phyloP scores from a whole-genome alignment of 2,888 invertebrate species.

The Pemphredon lugubris region DNA sequence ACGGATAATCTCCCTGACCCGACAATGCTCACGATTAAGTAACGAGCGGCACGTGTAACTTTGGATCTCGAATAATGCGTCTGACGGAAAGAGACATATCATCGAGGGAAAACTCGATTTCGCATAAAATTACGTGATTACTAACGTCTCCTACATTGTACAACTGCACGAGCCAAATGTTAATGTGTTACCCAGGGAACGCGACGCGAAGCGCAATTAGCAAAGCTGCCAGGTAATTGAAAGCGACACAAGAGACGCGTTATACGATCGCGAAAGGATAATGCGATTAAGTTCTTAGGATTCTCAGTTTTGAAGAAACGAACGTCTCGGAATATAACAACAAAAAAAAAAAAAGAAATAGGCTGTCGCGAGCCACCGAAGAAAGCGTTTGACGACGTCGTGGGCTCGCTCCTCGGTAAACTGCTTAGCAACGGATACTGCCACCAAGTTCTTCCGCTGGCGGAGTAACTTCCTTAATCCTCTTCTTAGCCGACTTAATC shows the following conservation, averaged over 20 bases:
- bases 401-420: slow-evolving; percentile 55
- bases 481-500: slow-evolving; percentile 70
- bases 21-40: not conserved
- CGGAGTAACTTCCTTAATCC: slow-evolving; percentile 69
- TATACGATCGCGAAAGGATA: slow-evolving; percentile 31
- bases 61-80: not conserved
- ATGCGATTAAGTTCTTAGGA: slow-evolving; percentile 44
- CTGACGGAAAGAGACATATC: not conserved
- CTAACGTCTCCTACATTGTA: too few species aligned
- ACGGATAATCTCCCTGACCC: too few species aligned
- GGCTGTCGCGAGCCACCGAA: slow-evolving; percentile 13
- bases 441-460: slow-evolving; percentile 52
- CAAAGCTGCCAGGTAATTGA: slow-evolving; percentile 42
- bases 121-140: not conserved
- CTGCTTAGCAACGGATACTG: slow-evolving; percentile 60
- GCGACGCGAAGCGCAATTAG: slow-evolving; percentile 42
- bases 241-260: slow-evolving; percentile 38
- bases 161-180: too few species aligned
- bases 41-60: not conserved
- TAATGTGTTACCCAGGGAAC: too few species aligned
- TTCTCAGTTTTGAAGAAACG: slow-evolving; percentile 25
- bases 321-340: slow-evolving; percentile 25
- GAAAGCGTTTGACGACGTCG: slow-evolving; percentile 55
- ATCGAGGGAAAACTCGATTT: not conserved
- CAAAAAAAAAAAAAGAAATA: slow-evolving; percentile 8